These are phyloP conservation scores for Apteryx owenii DNA, from an alignment of 2,113 vertebrate genomes.

Conservation along the genomic window DNA sequence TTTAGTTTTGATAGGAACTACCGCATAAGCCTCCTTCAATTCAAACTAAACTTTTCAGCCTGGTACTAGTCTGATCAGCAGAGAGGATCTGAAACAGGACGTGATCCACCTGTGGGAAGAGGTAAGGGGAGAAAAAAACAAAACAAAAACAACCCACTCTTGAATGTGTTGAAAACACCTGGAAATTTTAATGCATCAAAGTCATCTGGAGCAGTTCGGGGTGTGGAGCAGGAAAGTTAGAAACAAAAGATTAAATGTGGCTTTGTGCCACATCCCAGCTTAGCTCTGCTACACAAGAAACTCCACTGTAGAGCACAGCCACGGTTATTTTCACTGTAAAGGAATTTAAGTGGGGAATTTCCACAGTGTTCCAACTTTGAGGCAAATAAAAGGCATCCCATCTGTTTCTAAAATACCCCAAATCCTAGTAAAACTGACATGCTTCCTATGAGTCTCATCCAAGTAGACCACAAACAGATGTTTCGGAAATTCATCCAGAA, in stretches of 20 bases:
- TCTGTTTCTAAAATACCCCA: slow-evolving; percentile 16
- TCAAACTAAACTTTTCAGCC: not conserved
- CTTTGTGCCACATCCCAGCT: not conserved
- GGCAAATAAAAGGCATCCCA: not conserved
- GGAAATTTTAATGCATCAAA: not conserved
- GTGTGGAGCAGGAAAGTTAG: not conserved
- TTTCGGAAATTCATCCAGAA: not conserved
- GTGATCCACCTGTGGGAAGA: not conserved
- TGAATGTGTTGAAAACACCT: not conserved
- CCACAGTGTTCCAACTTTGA: not conserved
- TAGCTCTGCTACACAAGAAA: not conserved
- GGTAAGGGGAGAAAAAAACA: not conserved
- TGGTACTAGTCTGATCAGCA: not conserved
- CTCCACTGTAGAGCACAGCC: not conserved
- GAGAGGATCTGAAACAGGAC: not conserved
- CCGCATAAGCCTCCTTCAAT: not conserved
- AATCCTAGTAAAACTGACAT: not conserved
- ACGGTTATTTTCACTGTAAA: not conserved
- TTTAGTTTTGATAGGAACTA: not conserved
- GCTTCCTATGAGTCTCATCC: not conserved
- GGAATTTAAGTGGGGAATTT: slow-evolving; percentile 10
- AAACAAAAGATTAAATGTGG: not conserved
- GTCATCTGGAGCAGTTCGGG: not conserved
- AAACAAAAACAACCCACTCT: not conserved
- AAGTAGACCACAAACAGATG: slow-evolving; percentile 24